Percentiles rank a stretch among this genome's conserved stretches.
These are phyloP conservation scores for Ectemnius continuus DNA, from an alignment of 2,888 invertebrate genomes.

Conservation along the genomic window DNA sequence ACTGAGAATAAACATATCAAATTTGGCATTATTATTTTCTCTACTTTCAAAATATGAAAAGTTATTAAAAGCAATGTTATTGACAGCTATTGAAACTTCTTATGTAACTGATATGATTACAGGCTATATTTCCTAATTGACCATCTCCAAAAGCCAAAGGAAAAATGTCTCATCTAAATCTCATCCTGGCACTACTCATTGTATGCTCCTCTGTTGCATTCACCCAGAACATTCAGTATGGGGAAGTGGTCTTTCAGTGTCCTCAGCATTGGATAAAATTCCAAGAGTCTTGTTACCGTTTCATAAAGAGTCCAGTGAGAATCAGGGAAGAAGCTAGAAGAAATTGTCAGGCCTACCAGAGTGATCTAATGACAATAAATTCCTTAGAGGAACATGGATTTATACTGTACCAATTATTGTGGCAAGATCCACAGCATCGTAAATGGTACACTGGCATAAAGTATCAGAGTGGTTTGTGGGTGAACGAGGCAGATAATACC, in stretches of 20 bases:
- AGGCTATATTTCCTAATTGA: conserved; percentile 6
- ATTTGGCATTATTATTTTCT: neutral
- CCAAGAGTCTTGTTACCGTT: conserved; percentile 91
- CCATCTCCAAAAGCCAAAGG: neutral
- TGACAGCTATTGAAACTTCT: no score
- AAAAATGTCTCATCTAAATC: conserved; percentile 34
- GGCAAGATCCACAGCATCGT: conserved; percentile 90
- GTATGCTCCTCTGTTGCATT: conserved; percentile 1
- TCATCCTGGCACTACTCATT: conserved; percentile 8
- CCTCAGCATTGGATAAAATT: conserved; percentile 93
- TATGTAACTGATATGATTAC: conserved; percentile 21
- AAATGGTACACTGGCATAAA: conserved; percentile 92
- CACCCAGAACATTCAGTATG: conserved; percentile 66
- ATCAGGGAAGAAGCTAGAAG: conserved; percentile 89
- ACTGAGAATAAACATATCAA: neutral
- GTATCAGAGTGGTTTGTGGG: conserved; percentile 88
- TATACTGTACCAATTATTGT: conserved; percentile 88
- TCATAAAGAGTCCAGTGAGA: conserved; percentile 91
- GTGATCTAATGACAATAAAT: conserved; percentile 89
- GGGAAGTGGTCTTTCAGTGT: conserved; percentile 79
- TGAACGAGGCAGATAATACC: conserved; percentile 90
- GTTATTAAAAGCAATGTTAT: no score
- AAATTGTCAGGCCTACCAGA: conserved; percentile 89
- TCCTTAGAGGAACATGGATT: conserved; percentile 93
- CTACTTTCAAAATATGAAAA: neutral